Conservation (phyloP, 2,797 vertebrate species). For the Margarornis squamiger region DNA sequence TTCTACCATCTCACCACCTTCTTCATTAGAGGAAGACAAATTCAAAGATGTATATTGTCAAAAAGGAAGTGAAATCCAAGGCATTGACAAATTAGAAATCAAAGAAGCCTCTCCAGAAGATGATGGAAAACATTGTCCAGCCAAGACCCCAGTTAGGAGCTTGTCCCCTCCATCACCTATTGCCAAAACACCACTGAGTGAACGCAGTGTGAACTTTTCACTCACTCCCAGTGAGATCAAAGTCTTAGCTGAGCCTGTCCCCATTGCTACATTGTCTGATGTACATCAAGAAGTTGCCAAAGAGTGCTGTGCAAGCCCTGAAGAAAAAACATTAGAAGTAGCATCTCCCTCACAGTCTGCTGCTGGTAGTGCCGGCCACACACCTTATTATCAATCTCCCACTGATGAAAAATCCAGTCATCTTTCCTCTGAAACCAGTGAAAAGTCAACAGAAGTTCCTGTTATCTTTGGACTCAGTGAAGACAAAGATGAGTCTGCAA, state of each 20-base stretch:
- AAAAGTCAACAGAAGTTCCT: not conserved
- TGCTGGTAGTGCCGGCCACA: slow-evolving; percentile 87
- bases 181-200: not conserved
- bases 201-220: not conserved
- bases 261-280: not conserved
- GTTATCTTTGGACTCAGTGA: not conserved
- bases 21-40: slow-evolving; percentile 88
- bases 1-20: slow-evolving; percentile 89
- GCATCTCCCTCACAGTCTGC: slow-evolving; percentile 86
- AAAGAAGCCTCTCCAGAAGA: too few relatives aligned
- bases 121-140: not conserved
- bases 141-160: not conserved
- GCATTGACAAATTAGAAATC: too few relatives aligned
- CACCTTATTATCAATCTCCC: slow-evolving; percentile 93
- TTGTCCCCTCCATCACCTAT: not conserved
- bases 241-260: not conserved
- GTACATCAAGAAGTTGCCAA: not conserved
- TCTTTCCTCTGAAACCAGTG: not conserved
- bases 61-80: too few relatives aligned
- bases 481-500: not conserved
- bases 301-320: slow-evolving; percentile 29
- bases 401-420: slow-evolving; percentile 83
- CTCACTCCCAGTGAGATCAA: not conserved
- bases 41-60: not conserved
- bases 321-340: slow-evolving; percentile 89